These are phyloP conservation scores for Anagyrus pseudococci DNA, from an alignment of 2,888 invertebrate species.

Conservation along the genomic window DNA sequence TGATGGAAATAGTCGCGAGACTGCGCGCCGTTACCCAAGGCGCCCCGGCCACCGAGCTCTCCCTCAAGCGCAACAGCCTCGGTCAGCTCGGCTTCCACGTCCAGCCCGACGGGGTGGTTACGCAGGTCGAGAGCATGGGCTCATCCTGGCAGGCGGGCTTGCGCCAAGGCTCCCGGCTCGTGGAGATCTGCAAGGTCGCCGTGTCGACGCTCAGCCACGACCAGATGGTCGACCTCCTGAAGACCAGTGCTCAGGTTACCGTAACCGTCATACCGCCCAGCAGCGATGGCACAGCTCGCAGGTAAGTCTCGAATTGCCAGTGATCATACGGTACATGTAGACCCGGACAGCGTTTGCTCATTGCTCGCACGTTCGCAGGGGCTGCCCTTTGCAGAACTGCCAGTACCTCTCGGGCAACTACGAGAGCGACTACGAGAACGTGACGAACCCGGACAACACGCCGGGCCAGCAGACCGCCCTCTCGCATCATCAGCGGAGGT, in stretches of 20 bases:
- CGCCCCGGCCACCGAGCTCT: conserved; percentile 79
- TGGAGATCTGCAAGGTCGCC: conserved; percentile 90
- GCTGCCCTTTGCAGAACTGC: conserved; percentile 71
- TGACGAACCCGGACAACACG: conserved; percentile 64
- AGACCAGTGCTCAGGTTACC: conserved; percentile 87
- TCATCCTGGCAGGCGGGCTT: conserved; percentile 84
- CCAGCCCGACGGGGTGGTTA: conserved; percentile 92
- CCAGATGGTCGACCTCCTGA: conserved; percentile 90
- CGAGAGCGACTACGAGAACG: conserved; percentile 76
- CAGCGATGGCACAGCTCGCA: conserved; percentile 72
- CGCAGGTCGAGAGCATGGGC: conserved; percentile 83
- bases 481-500: conserved; percentile 71
- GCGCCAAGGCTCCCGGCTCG: conserved; percentile 85
- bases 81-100: conserved; percentile 91
- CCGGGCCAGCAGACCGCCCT: conserved; percentile 63
- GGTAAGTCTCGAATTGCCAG: conserved; percentile 51
- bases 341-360: too few relatives aligned
- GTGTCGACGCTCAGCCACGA: conserved; percentile 89
- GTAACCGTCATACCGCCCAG: conserved; percentile 82
- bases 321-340: background rate
- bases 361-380: conserved; percentile 62
- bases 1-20: conserved; percentile 80
- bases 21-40: conserved; percentile 82
- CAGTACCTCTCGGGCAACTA: conserved; percentile 69
- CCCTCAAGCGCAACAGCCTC: conserved; percentile 79